Base-by-base conservation (phyloP, 2,797 vertebrate species). In the Phylloscopus collybita region DNA sequence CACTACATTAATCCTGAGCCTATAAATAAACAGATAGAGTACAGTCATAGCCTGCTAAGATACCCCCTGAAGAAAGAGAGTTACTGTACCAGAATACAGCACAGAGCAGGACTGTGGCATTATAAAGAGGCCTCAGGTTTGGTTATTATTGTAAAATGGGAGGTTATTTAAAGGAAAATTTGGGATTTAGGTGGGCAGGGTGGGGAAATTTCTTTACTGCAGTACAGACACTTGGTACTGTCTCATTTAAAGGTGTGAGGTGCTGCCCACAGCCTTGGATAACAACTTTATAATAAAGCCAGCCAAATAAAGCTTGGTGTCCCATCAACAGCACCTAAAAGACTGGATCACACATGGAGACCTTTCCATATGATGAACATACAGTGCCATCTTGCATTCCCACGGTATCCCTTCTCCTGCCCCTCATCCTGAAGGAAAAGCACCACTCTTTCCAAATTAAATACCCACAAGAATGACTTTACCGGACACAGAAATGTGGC, bases 1-100 rank as follows among this genome's bases (percentile, higher is more conserved):
- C 79, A 88, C 86, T 79, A 93, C 94, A 93, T 97, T 97, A 96
- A 96, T 96, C 92, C 85, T 93, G 79, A 96, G 83, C 90, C 93
- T 76, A 95, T 94, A 97, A 97, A 94, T 85, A 97, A 95, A 94
- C 69, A 96, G 89, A 80, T 2, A 75, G 70, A 82, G 57, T 60
- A 30, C 60, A 84, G 66, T 17, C 53, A n/a, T 11, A n/a, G 90
- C 90, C 90, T 89, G 50, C 92, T 30, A n/a, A 86, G 76, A 81
- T 26, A 47, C 38, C 65, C 79, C 89, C 87, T 60, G 71, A 74
- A 95, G 86, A 94, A 93, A 42, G 64, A 66, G 62, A 54, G 69
- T 5, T 34, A 11, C 71, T 32, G 62, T 53, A 57, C 79, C 75
- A 54, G 53, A 57, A 61, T 26, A 7, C 73, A 80, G 16, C 51